phyloP scores from a whole-genome alignment of 2,797 vertebrate species.

The Rhinella marina region DNA sequence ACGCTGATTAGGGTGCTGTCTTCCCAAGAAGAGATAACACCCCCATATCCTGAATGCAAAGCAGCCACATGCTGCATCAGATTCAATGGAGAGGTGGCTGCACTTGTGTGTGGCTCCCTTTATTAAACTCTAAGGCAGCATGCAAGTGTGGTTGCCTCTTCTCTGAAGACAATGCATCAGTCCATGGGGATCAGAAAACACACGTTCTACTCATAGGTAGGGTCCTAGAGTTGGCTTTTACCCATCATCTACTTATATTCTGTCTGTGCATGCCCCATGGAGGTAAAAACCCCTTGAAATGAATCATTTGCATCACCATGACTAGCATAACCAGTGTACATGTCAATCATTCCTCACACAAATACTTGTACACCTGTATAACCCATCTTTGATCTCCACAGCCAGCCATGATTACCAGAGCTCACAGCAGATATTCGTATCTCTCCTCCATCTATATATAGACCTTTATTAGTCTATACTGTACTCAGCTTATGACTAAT shows the following conservation, averaged over 20 bases:
- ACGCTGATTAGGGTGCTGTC: too few species aligned
- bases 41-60: background rate
- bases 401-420: background rate
- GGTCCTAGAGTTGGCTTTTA: too few species aligned
- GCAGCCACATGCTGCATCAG: background rate
- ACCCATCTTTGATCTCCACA: background rate
- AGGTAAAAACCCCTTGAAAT: background rate
- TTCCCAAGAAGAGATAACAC: too few species aligned
- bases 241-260: too few species aligned
- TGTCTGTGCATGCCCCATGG: too few species aligned
- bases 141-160: background rate
- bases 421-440: background rate
- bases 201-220: background rate
- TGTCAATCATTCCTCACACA: background rate
- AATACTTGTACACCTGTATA: background rate
- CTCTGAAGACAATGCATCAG: background rate
- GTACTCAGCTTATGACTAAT: conserved; percentile 5
- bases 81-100: background rate
- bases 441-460: conserved; percentile 6
- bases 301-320: background rate
- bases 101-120: background rate
- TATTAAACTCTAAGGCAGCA: background rate
- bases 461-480: conserved; percentile 2
- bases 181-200: background rate
- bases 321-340: background rate